A percentile compares a stretch with the other conserved stretches of the same genome.
Evolutionary conservation across 53 echinoderm and acorn worm genomes (phyloP).

Genomic region (Holothuria scabra): DNA sequence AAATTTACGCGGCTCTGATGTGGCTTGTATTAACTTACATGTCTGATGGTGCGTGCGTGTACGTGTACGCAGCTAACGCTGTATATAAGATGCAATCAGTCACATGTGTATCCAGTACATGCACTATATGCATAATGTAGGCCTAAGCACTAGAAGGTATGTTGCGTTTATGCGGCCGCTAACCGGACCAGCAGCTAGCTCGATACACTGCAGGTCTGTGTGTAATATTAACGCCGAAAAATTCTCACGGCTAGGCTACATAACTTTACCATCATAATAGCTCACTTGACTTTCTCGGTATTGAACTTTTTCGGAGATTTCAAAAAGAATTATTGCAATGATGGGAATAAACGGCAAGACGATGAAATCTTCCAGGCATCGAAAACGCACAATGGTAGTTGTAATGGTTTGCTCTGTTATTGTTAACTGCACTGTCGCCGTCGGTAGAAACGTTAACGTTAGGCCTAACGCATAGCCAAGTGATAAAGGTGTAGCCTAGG

Average conservation of each 20-base stretch:
- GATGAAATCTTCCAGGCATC: conserved; percentile 1
- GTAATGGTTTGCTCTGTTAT: background rate
- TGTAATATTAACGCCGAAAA: background rate
- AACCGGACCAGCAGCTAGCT: too few species aligned
- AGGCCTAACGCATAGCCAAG: background rate
- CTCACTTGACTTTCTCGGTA: too few species aligned
- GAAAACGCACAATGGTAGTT: conserved; percentile 4
- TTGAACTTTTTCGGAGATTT: too few species aligned
- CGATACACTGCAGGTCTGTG: background rate
- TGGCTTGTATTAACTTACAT: background rate
- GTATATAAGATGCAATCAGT: background rate
- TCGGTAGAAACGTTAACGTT: background rate
- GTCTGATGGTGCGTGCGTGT: conserved; percentile 22
- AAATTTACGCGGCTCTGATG: background rate
- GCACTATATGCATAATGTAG: background rate
- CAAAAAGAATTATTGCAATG: background rate
- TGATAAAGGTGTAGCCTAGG: too few species aligned
- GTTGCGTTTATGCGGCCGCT: too few species aligned
- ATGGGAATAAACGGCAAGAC: conserved; percentile 16
- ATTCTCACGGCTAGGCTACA: background rate
- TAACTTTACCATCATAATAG: too few species aligned
- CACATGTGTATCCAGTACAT: background rate
- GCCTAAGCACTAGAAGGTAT: background rate
- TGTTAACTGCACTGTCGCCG: too few species aligned
- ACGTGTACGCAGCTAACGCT: conserved; percentile 33